These are phyloP conservation scores for Charadrius vociferus DNA, from an alignment of 2,113 vertebrate species.

Conservation along the genomic window DNA sequence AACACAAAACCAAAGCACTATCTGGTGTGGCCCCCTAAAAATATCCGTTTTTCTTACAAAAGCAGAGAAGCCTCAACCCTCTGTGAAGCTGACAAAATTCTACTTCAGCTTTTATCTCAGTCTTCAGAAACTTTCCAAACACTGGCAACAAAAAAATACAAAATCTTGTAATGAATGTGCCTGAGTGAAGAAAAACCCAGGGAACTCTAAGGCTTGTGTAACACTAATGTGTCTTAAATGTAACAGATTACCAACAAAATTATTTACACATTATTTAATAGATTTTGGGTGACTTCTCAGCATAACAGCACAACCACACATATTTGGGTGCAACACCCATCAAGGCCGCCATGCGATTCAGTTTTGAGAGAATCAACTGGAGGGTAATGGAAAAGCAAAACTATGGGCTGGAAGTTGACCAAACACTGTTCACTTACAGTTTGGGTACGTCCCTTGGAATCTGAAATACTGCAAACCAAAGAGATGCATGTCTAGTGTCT, in stretches of 20 bases:
- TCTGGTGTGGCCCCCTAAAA: neutral
- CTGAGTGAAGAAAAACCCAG: neutral
- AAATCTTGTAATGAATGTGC: neutral
- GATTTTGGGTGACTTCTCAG: neutral
- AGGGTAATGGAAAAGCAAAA: neutral
- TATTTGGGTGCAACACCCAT: neutral
- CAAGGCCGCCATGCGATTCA: neutral
- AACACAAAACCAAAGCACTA: neutral
- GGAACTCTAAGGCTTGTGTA: neutral
- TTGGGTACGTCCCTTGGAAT: neutral
- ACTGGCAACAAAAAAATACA: neutral
- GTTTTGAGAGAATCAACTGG: neutral
- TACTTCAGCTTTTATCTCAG: neutral
- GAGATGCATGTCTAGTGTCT: too few species aligned
- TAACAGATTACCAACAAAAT: neutral
- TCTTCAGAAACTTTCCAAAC: neutral
- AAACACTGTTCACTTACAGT: neutral
- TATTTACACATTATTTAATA: neutral
- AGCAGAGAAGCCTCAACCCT: neutral
- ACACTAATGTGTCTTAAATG: neutral
- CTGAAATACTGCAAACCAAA: neutral
- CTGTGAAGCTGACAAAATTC: neutral
- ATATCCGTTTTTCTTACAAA: fast-evolving
- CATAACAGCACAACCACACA: neutral
- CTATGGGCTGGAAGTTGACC: neutral